Base-by-base conservation (phyloP, 53 echinoderm and acorn worm species). In the Antedon mediterranea region DNA sequence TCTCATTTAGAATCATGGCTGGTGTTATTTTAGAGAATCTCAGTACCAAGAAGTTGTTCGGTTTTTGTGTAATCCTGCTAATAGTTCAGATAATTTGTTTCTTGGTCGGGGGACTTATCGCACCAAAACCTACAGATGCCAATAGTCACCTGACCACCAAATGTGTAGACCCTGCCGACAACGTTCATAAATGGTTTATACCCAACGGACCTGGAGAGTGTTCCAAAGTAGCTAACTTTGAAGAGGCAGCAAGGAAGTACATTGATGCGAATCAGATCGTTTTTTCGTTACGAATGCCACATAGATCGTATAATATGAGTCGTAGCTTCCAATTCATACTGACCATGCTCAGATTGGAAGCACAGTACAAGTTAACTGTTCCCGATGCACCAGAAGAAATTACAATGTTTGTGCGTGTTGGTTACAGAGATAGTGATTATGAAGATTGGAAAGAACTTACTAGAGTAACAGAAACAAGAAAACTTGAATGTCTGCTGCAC, bases 11-110 rank as follows among this genome's bases (percentile, higher is more conserved):
- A 43, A 82, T 78, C 31, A 93, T 93, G 94, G 94, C 94, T 30
- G 94, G 94, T 34, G 94, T 87, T 30, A 78, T 93, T 43, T 82
- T 93, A 71, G 94, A 93, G 77, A 93, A 90, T 83, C 83, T 93
- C 74, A 93, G 94, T 83, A 91, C 89, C 43, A 88, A 74, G 76
- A 93, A 93, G 81, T 84, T 93, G 29, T 73, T 87, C 5, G 84
- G 71, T 28, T 84, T 93, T 30, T 84, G 86, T 31, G 71, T 85
- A 33, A 31, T 75, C 31, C 81, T 93, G 32, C 32, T 91, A 44
- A 13, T 93, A 32, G 18, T 91, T 75, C 94, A 91, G 78, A 83
- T 91, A 33, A 28, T 82, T 57, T 78, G 28, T 78, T 93, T 93
- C 86, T 89, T 93, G 26, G 76, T 93, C 30, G 94, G 94, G 29